phyloP scores from a whole-genome alignment of 1,140 invertebrate species.

The Yoshiicerus persimilis region DNA sequence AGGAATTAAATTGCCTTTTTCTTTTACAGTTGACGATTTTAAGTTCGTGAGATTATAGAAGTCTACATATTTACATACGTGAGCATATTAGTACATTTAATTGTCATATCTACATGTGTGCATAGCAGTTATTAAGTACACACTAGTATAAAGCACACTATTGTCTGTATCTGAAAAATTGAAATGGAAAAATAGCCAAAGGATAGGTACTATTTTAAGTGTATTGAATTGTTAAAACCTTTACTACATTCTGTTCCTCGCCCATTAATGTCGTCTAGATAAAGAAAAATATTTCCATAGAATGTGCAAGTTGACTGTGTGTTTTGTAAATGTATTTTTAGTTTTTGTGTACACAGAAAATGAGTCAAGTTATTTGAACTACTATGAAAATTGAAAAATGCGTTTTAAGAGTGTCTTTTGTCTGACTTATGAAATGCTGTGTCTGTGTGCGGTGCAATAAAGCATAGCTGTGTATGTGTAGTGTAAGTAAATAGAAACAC shows the following conservation, averaged over 20 bases:
- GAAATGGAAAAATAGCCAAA: no score
- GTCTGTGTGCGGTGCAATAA: not conserved
- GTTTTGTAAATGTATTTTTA: not conserved
- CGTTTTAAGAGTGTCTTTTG: not conserved
- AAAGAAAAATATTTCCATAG: not conserved
- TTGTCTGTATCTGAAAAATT: no score
- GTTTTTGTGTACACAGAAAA: not conserved
- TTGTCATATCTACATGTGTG: not conserved
- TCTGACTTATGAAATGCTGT: not conserved
- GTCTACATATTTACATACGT: not conserved
- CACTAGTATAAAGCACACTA: no score
- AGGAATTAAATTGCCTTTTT: constrained; percentile 17
- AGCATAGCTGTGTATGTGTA: not conserved
- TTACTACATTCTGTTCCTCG: not conserved
- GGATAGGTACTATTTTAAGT: no score
- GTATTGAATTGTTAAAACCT: not conserved
- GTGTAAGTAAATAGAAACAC: not conserved
- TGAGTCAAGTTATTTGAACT: not conserved
- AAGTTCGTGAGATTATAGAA: not conserved
- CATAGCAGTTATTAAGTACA: not conserved
- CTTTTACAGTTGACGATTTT: not conserved
- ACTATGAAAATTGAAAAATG: not conserved
- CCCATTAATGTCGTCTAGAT: not conserved
- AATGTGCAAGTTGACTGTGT: no score
- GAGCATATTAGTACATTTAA: not conserved